Evolutionary conservation across 30 jellyfish, hydroid and myxozoan species (phyloP), one percentile per base, ranked within the genome.

Genomic region (Hydractinia symbiolongicarpus): DNA sequence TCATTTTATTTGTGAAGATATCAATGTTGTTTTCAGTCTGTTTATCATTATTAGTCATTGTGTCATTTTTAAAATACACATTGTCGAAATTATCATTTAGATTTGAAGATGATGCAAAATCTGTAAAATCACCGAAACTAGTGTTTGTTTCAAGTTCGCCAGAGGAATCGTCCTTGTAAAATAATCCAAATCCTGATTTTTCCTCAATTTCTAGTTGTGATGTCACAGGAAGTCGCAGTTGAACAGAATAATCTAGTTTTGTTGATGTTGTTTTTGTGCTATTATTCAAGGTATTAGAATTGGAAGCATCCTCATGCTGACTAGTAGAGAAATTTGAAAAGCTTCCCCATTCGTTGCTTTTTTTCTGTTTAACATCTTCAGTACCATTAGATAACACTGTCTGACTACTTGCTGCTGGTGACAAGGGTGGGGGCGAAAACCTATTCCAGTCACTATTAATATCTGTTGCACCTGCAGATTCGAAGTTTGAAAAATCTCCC

Each of bases 111-210:
- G 44, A 30, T 30, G 44, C 44, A 30, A 30, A 30, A 30, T 30
- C 44, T 30, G 44, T 30, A 30, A 30, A 30, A 30, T 30, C 44
- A 30, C 52, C 40, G 4, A 64, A 64, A 51, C 16, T 4, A 64
- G 19, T 64, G 74, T 9, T 13, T n/a, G 52, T 64, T 44, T n/a
- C 40, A 6, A 64, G 19, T 64, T 64, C 74, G 16, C 74, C 40
- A 51, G 74, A 64, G 16, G 74, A n/a, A 64, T 64, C 74, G 16
- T 64, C 74, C 40, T 64, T 64, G 74, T 64, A 64, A 64, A 64
- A 64, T 51, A 64, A 51, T 13, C 74, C 74, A 64, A 64, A 64
- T 13, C 19, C 9, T 64, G 74, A 13, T 30, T 30, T 30, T 64
- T 64, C 74, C 40, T 64, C 74, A 2, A 51, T 44, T n/a, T 44